These are phyloP conservation scores for Crypturellus tataupa DNA, from an alignment of 2,797 vertebrate genomes.

Conservation along the genomic window DNA sequence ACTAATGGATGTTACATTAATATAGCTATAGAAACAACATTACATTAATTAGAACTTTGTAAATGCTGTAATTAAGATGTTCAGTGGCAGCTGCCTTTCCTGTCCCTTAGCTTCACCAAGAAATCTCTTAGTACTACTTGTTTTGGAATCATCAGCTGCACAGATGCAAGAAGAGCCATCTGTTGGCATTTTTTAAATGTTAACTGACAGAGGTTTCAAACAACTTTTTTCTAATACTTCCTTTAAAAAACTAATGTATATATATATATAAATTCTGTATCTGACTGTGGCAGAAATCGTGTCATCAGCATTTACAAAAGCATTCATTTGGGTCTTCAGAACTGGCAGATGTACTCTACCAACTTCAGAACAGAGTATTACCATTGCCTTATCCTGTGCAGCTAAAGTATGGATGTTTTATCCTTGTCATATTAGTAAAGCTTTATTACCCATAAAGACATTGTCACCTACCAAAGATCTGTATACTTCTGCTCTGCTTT, in stretches of 20 bases:
- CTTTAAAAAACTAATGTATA: neutral
- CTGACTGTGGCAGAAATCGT: neutral
- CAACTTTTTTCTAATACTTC: constrained; percentile 33
- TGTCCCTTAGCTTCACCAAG: constrained; percentile 77
- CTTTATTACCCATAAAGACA: neutral
- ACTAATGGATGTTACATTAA: constrained; percentile 81
- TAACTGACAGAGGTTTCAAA: constrained; percentile 73
- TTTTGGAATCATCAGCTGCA: constrained; percentile 78
- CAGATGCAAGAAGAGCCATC: constrained; percentile 78
- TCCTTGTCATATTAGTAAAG: neutral
- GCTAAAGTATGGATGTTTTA: neutral
- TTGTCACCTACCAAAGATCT: neutral
- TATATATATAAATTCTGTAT: neutral
- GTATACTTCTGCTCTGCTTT: neutral
- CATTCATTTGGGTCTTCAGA: neutral
- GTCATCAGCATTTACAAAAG: neutral
- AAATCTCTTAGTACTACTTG: constrained; percentile 82
- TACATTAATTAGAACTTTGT: constrained; percentile 85
- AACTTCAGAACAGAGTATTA: neutral
- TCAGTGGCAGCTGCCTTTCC: constrained; percentile 82
- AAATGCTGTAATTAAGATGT: constrained; percentile 84
- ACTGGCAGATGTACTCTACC: neutral
- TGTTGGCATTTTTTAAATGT: constrained; percentile 79
- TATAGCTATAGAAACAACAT: constrained; percentile 83
- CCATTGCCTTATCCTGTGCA: fast-evolving